Percentiles rank a stretch among this genome's conserved stretches.
These are phyloP conservation scores for Microctenopoma steveboyesi DNA, from an alignment of 2,797 vertebrate species.

Conservation along the genomic window DNA sequence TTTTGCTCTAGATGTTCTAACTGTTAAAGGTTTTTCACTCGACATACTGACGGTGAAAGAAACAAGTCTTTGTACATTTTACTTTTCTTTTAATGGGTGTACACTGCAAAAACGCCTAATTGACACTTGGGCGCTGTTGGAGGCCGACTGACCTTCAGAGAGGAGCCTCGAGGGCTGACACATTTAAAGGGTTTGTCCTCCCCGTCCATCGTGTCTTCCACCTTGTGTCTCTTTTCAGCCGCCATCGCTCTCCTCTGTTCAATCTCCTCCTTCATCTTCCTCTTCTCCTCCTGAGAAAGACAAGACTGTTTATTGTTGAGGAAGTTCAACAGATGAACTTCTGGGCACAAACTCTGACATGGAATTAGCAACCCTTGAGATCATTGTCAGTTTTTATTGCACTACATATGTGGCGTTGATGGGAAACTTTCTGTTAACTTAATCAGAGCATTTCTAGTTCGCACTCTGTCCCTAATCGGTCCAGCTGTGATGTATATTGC, in stretches of 20 bases:
- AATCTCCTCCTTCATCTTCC: conserved; percentile 97
- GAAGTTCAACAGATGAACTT: not conserved
- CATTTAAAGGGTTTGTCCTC: conserved; percentile 94
- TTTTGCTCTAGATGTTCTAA: not conserved
- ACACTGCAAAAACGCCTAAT: not conserved
- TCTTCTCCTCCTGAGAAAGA: conserved; percentile 91
- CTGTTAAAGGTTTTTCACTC: too few relatives aligned
- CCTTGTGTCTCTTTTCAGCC: conserved; percentile 95
- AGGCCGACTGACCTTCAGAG: conserved; percentile 88
- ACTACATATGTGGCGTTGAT: not conserved
- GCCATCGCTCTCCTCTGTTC: conserved; percentile 96
- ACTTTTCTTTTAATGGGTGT: too few relatives aligned
- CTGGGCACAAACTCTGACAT: not conserved
- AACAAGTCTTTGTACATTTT: too few relatives aligned
- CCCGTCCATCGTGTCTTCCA: conserved; percentile 86
- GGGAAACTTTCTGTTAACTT: not conserved
- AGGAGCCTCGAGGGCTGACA: conserved; percentile 93
- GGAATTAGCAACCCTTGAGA: not conserved
- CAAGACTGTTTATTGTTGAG: conserved; percentile 1
- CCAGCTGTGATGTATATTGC: conserved; percentile 9
- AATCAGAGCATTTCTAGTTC: conserved; percentile 7
- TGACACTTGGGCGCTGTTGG: conserved; percentile 8
- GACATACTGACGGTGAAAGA: too few relatives aligned
- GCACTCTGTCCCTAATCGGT: conserved; percentile 10
- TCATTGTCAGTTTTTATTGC: not conserved